Evolutionary conservation across 2,797 vertebrate genomes (phyloP).

Genomic region (Enteromius argenteus): DNA sequence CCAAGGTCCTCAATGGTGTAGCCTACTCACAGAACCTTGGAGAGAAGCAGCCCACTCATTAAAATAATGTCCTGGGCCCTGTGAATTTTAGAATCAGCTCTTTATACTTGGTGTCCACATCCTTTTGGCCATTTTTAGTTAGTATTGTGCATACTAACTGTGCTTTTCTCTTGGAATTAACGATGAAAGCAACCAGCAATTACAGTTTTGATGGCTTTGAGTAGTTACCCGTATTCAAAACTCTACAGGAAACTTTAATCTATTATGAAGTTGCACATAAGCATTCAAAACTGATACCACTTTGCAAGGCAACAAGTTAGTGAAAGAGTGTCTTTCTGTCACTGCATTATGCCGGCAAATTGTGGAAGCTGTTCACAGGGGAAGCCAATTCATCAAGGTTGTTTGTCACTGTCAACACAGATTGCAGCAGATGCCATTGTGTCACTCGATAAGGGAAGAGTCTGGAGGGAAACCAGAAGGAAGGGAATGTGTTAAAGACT

Average conservation of each 20-base stretch:
- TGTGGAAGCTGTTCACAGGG: conserved; percentile 53
- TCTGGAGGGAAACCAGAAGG: conserved; percentile 40
- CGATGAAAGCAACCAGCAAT: background rate
- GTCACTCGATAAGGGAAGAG: conserved; percentile 48
- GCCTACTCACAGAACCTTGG: background rate
- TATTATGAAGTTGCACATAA: background rate
- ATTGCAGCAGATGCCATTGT: conserved; percentile 56
- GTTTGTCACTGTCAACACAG: conserved; percentile 60
- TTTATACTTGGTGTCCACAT: background rate
- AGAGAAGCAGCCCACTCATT: background rate
- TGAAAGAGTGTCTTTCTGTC: conserved; percentile 36
- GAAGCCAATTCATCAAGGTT: conserved; percentile 62
- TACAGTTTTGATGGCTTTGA: conserved; percentile 2
- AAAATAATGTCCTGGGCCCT: background rate
- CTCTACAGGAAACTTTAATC: conserved; percentile 21
- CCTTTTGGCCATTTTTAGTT: background rate
- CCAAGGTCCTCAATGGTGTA: background rate
- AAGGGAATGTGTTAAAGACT: conserved; percentile 8
- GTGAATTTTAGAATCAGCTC: too few species aligned
- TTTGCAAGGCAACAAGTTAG: conserved; percentile 35
- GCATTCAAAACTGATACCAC: background rate
- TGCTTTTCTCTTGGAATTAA: background rate
- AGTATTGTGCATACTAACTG: background rate
- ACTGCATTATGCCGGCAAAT: conserved; percentile 52
- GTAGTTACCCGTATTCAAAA: background rate